Evolutionary conservation across 2,113 vertebrate species (phyloP).

Genomic region (Perognathus longimembris): DNA sequence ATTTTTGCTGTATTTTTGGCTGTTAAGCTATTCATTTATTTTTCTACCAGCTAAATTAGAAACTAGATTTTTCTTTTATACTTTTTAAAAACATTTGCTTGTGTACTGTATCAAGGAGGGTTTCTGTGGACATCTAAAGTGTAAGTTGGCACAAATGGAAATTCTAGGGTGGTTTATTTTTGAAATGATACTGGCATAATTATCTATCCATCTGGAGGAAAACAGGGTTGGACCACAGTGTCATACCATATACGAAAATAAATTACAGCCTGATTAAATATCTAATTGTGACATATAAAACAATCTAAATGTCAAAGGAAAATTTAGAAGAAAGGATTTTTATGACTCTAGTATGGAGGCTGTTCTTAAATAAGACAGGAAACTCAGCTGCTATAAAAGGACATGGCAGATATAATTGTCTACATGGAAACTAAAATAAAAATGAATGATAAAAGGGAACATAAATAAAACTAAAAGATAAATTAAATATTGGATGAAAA

Average conservation of each 20-base stretch:
- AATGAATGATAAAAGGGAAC: conserved; percentile 68
- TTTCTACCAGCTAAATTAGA: conserved; percentile 40
- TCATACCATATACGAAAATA: conserved; percentile 79
- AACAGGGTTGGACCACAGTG: conserved; percentile 72
- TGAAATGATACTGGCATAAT: conserved; percentile 79
- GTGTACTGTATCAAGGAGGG: conserved; percentile 59
- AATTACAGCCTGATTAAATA: conserved; percentile 78
- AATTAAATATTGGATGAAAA: conserved; percentile 58
- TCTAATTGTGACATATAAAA: conserved; percentile 81
- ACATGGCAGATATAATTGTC: conserved; percentile 73
- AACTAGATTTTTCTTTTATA: conserved; percentile 53
- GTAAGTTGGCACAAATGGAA: conserved; percentile 78
- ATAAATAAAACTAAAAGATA: conserved; percentile 69
- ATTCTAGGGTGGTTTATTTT: conserved; percentile 77
- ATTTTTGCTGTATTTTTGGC: conserved; percentile 35
- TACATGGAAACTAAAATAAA: conserved; percentile 73
- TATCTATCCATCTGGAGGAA: conserved; percentile 80
- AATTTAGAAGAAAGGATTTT: conserved; percentile 75
- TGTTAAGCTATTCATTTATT: conserved; percentile 62
- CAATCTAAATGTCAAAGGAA: conserved; percentile 79
- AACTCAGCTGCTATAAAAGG: conserved; percentile 72
- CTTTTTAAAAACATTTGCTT: conserved; percentile 76
- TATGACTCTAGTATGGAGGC: conserved; percentile 71
- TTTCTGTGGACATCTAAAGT: conserved; percentile 72
- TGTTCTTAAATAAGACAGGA: conserved; percentile 75